Evolutionary conservation across 2,113 vertebrate species (phyloP), one percentile per base, ranked within the genome.

Genomic region (Bubo scandiacus): DNA sequence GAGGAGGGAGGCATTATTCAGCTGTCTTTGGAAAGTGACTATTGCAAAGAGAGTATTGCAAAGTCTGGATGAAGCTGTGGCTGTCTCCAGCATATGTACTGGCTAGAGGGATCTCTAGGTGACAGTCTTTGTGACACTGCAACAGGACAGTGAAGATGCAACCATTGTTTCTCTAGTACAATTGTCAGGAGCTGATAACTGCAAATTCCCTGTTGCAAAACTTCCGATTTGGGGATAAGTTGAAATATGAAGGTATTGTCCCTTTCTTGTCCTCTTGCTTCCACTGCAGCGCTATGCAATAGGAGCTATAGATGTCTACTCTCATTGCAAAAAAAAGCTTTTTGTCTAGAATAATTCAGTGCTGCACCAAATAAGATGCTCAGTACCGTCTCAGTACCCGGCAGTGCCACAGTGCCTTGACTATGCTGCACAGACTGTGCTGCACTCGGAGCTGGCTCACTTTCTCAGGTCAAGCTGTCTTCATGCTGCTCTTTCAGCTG

Each of bases 231-330:
- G 32, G 22, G 3, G 1, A 11, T 32, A 54, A 47, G 11, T 29
- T 71, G 52, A 85, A 91, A 78, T 59, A 26, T 1, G 3, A 74
- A 74, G 16, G 14, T 58, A 26, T 81, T 55, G 27, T 8, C 5
- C 5, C 4, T 8, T 45, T 45, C 18, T 26, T 79, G 26, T 75
- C 25, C 15, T 90, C 18, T 61, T 18, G 15, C 4, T 78, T 66
- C 18, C 10, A 11, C 10, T 34, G 12, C 2, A 2, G 13, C 2
- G 2, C 43, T 43, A 25, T 6, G 11, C 6, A 22, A 30, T 9
- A 62, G 21, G 30, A 81, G 38, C 5, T 49, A 58, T 20, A 55
- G 73, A 36, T 30, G 27, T 20, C 54, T 63, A 26, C 21, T 71
- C 20, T 88, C 18, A 5, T 40, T 84, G 34, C 17, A 75, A 70